Evolutionary conservation across 2,113 vertebrate species (phyloP).

Genomic region (Triplophysa tibetana): DNA sequence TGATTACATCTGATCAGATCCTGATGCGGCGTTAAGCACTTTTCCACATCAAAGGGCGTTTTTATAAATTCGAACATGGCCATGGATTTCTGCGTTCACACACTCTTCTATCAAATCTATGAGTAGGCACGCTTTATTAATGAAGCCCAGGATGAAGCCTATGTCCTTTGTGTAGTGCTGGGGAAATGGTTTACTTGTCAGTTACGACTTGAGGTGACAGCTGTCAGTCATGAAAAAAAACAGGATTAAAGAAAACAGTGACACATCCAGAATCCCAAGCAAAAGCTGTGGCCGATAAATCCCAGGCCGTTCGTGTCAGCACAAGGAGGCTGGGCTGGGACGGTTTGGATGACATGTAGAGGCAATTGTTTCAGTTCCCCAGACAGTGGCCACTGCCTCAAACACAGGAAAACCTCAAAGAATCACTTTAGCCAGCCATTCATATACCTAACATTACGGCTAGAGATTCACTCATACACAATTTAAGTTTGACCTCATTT

Average conservation of each 20-base stretch:
- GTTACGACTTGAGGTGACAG: conserved; percentile 56
- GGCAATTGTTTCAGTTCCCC: conserved; percentile 43
- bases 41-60: too few species aligned
- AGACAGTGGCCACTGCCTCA: conserved; percentile 22
- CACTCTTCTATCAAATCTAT: too few species aligned
- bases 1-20: too few species aligned
- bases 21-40: too few species aligned
- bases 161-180: too few species aligned
- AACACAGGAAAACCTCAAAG: conserved; percentile 27
- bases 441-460: not conserved
- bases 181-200: too few species aligned
- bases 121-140: too few species aligned
- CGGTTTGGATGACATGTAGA: not conserved
- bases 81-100: too few species aligned
- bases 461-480: not conserved
- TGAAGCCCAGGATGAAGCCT: too few species aligned
- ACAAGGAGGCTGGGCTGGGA: not conserved
- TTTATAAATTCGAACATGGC: too few species aligned
- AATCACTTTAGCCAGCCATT: conserved; percentile 5
- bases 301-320: not conserved
- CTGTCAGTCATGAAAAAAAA: conserved; percentile 74
- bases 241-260: conserved; percentile 8
- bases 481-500: not conserved
- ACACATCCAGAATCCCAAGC: too few species aligned
- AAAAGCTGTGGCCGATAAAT: not conserved